Conservation (phyloP, 1,140 invertebrate genomes). For the Planococcus citri region DNA sequence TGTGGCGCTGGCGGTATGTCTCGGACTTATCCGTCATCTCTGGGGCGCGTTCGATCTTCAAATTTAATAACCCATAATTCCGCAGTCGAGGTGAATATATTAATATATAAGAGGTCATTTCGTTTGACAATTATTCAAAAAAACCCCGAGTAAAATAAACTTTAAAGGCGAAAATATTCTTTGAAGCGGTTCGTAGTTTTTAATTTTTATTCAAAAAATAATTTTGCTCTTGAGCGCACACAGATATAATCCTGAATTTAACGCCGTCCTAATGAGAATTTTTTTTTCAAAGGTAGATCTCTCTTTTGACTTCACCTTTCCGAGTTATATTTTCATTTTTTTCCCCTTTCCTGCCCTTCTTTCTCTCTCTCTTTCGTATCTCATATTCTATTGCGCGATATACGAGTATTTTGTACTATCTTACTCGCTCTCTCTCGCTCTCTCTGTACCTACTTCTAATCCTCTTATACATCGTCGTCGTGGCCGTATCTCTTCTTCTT, state of each 20-base stretch:
- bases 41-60: slow-evolving; percentile 2
- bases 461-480: not conserved
- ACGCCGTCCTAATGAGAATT: slow-evolving; percentile 14
- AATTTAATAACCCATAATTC: slow-evolving; percentile 18
- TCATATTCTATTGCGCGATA: not conserved
- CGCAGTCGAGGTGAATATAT: slow-evolving; percentile 18
- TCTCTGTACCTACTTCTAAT: no score
- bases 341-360: no score
- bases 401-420: not conserved
- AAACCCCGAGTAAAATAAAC: slow-evolving; percentile 13
- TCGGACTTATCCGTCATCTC: not conserved
- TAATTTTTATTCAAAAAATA: slow-evolving; percentile 19
- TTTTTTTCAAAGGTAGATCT: not conserved
- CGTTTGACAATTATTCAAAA: slow-evolving; percentile 20
- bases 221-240: slow-evolving; percentile 13
- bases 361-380: not conserved
- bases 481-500: not conserved
- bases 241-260: slow-evolving; percentile 16
- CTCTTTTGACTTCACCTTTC: slow-evolving; percentile 1
- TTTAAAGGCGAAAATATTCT: slow-evolving; percentile 18
- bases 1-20: not conserved
- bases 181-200: slow-evolving; percentile 9
- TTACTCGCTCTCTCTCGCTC: not conserved
- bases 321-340: not conserved
- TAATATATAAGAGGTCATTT: slow-evolving; percentile 20